Evolutionary conservation across 2,113 vertebrate species (phyloP).

Genomic region (Muntiacus muntjak): DNA sequence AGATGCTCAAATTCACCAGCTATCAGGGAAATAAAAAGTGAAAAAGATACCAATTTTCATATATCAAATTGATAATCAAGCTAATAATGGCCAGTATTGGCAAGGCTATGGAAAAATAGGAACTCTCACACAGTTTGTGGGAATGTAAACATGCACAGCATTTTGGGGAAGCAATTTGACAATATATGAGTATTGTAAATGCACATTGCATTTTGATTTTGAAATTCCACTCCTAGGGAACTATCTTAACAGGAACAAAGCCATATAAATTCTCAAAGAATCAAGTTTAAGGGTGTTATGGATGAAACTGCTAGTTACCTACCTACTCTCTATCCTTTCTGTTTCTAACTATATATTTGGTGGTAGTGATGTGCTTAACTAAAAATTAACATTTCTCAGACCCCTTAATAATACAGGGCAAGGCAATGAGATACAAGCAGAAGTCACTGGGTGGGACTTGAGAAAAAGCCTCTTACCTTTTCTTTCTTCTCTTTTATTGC

Average conservation of each 20-base stretch:
- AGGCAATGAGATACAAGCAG: neutral
- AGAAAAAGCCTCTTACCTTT: neutral
- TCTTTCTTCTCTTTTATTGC: neutral
- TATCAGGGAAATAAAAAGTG: neutral
- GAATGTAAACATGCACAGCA: neutral
- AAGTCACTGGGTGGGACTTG: neutral
- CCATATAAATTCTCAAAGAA: neutral
- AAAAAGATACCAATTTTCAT: neutral
- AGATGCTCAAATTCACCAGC: neutral
- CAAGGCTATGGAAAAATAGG: neutral
- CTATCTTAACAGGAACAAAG: neutral
- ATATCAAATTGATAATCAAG: neutral
- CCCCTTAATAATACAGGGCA: neutral
- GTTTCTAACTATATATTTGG: neutral
- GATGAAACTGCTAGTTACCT: neutral
- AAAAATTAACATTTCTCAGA: neutral
- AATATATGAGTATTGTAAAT: no score
- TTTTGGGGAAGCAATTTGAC: neutral
- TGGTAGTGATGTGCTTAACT: neutral
- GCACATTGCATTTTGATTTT: neutral
- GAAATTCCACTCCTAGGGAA: neutral
- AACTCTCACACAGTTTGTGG: neutral
- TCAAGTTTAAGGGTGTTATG: neutral
- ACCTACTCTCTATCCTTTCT: neutral
- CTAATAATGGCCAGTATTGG: neutral